A percentile compares a stretch with the other conserved stretches of the same genome.
These are phyloP conservation scores for Halichoeres trimaculatus DNA, from an alignment of 2,113 vertebrate species.

Conservation along the genomic window DNA sequence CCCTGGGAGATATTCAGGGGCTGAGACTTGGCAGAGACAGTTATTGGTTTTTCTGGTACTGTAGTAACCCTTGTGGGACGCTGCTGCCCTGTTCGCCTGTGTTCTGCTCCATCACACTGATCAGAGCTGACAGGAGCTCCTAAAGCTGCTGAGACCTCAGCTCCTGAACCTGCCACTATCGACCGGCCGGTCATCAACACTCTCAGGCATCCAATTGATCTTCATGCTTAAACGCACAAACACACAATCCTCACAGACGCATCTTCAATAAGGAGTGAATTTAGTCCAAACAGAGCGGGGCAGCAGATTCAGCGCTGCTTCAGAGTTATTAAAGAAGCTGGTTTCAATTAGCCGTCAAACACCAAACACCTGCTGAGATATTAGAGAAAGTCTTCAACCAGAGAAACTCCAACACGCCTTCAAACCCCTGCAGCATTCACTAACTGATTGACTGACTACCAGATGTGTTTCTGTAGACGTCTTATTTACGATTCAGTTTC, in stretches of 20 bases:
- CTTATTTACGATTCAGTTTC: no score
- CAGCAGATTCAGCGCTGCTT: background rate
- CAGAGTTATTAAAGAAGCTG: slow-evolving; percentile 2
- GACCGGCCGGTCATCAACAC: slow-evolving; percentile 33
- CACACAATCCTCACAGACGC: background rate
- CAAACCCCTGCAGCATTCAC: background rate
- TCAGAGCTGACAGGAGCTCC: slow-evolving; percentile 58
- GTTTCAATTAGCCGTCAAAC: background rate
- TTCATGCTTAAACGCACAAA: slow-evolving; percentile 20
- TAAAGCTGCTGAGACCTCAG: slow-evolving; percentile 44
- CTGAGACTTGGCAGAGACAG: slow-evolving; percentile 9
- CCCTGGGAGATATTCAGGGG: background rate
- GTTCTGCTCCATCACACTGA: slow-evolving; percentile 67
- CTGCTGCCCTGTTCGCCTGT: slow-evolving; percentile 9
- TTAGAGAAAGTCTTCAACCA: background rate
- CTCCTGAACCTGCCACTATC: slow-evolving; percentile 25
- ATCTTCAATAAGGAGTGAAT: slow-evolving; percentile 27
- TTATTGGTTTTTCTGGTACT: slow-evolving; percentile 54
- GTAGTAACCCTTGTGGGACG: slow-evolving; percentile 24
- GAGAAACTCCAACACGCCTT: no score
- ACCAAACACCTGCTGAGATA: slow-evolving; percentile 9
- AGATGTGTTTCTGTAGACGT: no score
- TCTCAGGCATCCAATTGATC: slow-evolving; percentile 33
- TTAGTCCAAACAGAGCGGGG: background rate
- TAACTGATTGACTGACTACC: no score